phyloP scores from a whole-genome alignment of 2,888 invertebrate species.

The Acronicta alni region DNA sequence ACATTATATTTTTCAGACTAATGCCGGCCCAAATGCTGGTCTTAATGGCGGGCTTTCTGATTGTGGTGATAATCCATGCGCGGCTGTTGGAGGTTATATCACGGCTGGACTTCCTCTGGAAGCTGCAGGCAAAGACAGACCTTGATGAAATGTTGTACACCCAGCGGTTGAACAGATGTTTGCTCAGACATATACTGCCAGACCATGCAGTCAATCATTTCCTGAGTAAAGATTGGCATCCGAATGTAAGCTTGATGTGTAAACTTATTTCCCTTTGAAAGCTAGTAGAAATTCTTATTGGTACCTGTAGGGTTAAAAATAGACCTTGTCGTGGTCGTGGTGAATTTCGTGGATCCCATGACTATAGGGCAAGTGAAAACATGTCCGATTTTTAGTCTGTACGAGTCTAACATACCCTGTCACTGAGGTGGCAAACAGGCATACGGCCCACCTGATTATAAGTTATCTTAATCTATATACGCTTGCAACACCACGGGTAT shows the following conservation, averaged over 20 bases:
- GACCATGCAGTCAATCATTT: constrained; percentile 99
- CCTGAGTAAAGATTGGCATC: constrained; percentile 94
- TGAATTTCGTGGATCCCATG: too few species aligned
- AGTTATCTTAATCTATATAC: too few species aligned
- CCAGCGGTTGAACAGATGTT: constrained; percentile 95
- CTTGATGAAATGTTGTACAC: constrained; percentile 97
- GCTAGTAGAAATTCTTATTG: not conserved
- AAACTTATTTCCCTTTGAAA: not conserved
- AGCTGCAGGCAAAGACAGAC: constrained; percentile 98
- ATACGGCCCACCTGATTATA: too few species aligned
- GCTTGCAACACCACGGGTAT: too few species aligned
- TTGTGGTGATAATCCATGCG: constrained; percentile 97
- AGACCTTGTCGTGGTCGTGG: too few species aligned
- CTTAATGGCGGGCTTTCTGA: constrained; percentile 94
- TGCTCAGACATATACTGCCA: constrained; percentile 97
- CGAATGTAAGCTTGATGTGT: constrained; percentile 90
- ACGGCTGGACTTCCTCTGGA: constrained; percentile 98
- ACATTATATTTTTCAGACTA: constrained; percentile 71
- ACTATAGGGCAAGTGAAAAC: too few species aligned
- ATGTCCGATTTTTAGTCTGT: too few species aligned
- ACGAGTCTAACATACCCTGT: too few species aligned
- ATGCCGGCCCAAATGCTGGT: constrained; percentile 95
- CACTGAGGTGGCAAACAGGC: too few species aligned
- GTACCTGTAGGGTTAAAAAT: too few species aligned
- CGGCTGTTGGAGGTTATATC: constrained; percentile 97